Evolutionary conservation across 1,140 invertebrate genomes (phyloP).

Genomic region (Drosophila murphyi): DNA sequence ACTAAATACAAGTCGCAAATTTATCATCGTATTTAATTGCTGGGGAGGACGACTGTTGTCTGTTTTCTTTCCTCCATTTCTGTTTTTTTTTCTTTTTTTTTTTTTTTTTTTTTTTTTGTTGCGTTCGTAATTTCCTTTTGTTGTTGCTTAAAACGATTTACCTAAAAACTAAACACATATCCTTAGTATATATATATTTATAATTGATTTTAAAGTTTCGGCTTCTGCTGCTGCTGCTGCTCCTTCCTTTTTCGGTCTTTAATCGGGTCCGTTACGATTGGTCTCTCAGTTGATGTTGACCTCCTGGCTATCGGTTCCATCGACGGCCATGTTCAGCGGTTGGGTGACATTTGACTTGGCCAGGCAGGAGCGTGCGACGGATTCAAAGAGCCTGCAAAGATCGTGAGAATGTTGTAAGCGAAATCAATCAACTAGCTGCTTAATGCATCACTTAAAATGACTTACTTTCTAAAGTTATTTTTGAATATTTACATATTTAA

Average conservation of each 20-base stretch:
- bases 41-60: background rate
- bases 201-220: conserved; percentile 52
- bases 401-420: background rate
- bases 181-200: conserved; percentile 55
- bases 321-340: conserved; percentile 76
- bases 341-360: conserved; percentile 87
- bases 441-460: background rate
- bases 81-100: conserved; percentile 12
- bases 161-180: conserved; percentile 73
- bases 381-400: conserved; percentile 93
- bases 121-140: conserved; percentile 61
- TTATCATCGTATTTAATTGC: conserved; percentile 40
- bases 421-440: background rate
- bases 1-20: conserved; percentile 63
- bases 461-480: background rate
- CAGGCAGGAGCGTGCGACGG: conserved; percentile 96
- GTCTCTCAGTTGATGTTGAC: conserved; percentile 71
- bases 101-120: conserved; percentile 26
- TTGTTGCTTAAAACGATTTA: conserved; percentile 68
- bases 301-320: conserved; percentile 75
- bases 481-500: background rate
- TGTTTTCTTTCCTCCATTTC: background rate
- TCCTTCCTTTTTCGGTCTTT: conserved; percentile 38
- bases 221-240: conserved; percentile 16
- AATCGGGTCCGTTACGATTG: conserved; percentile 42